Percentiles rank a stretch among this genome's conserved stretches.
These are phyloP conservation scores for Psittacara wagleri DNA, from an alignment of 2,113 vertebrate genomes.

Conservation along the genomic window DNA sequence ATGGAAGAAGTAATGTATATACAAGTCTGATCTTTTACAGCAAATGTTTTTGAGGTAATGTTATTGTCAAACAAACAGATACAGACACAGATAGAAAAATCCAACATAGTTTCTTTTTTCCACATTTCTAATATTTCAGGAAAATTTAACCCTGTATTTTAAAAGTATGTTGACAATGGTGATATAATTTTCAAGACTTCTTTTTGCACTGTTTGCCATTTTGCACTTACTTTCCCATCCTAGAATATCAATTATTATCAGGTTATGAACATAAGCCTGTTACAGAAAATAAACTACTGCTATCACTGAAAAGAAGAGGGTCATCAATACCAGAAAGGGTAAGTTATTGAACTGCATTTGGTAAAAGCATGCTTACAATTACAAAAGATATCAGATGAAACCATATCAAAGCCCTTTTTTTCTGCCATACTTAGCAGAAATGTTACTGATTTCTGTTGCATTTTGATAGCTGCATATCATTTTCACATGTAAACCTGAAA, in stretches of 20 bases:
- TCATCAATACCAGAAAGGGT: not conserved
- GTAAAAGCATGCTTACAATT: not conserved
- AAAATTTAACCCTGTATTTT: not conserved
- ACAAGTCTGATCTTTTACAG: not conserved
- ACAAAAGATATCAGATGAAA: not conserved
- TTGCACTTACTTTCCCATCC: slow-evolving; percentile 12
- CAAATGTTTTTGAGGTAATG: not conserved
- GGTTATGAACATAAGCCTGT: slow-evolving; percentile 54
- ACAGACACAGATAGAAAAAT: not conserved
- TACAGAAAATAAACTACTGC: slow-evolving; percentile 37
- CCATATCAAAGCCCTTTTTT: not conserved
- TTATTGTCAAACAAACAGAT: not conserved
- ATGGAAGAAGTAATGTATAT: not conserved
- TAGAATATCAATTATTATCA: slow-evolving; percentile 64
- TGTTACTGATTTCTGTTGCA: not conserved
- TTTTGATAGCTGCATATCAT: not conserved
- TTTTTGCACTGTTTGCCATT: not conserved
- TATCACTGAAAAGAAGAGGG: not conserved
- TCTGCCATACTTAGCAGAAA: not conserved
- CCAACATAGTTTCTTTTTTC: not conserved
- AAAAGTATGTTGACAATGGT: not conserved
- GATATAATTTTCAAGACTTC: not conserved
- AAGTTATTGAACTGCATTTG: slow-evolving; percentile 7
- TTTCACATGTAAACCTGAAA: not conserved
- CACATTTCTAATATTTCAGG: not conserved